These are phyloP conservation scores for Thaumetopoea pityocampa DNA, from an alignment of 1,140 invertebrate species.

Conservation along the genomic window DNA sequence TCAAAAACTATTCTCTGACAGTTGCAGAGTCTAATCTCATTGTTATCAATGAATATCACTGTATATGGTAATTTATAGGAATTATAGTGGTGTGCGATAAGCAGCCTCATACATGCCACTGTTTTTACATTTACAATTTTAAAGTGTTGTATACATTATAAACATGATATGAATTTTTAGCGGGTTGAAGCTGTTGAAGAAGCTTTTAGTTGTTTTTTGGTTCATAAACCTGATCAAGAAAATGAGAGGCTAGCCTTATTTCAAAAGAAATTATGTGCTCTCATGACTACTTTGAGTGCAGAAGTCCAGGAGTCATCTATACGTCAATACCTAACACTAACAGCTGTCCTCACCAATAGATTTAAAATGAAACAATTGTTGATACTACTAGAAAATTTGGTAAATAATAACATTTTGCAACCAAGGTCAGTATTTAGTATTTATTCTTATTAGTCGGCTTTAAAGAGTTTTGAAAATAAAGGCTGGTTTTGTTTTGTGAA, in stretches of 20 bases:
- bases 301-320: constrained; percentile 85
- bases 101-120: too few relatives aligned
- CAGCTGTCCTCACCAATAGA: constrained; percentile 82
- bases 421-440: constrained; percentile 72
- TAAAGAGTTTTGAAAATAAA: too few relatives aligned
- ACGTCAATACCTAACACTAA: constrained; percentile 81
- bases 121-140: background rate
- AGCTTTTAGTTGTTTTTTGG: constrained; percentile 89
- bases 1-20: too few relatives aligned
- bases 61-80: too few relatives aligned
- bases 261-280: constrained; percentile 78
- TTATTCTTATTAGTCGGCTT: constrained; percentile 4
- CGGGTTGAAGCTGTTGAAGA: constrained; percentile 90
- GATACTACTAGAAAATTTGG: constrained; percentile 82
- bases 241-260: constrained; percentile 80
- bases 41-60: too few relatives aligned
- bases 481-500: too few relatives aligned
- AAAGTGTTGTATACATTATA: background rate
- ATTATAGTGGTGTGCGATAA: too few relatives aligned
- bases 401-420: constrained; percentile 80
- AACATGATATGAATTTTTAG: constrained; percentile 54
- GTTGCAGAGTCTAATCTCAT: too few relatives aligned
- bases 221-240: constrained; percentile 83
- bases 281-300: constrained; percentile 72
- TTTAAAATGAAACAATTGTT: constrained; percentile 84